Evolutionary conservation across 2,113 vertebrate species (phyloP), one percentile per base, ranked within the genome.

Genomic region (Gambusia affinis): DNA sequence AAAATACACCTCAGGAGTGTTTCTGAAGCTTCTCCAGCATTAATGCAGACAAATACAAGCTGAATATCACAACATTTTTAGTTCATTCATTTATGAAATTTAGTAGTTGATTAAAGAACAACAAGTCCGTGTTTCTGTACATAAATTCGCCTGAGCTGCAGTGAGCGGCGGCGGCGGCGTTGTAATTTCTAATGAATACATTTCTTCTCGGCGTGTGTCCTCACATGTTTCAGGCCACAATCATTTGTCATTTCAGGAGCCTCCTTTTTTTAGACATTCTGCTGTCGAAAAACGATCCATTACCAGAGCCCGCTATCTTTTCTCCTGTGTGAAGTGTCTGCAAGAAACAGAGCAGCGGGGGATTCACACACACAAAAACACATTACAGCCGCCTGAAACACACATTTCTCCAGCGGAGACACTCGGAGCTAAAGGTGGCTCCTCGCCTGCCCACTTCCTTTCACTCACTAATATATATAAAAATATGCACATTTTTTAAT

Each of bases 201-300:
- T 86, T 79, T 88, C 73, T 78, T 51, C 65, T 54, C 35, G 67
- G 24, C 51, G 30, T 79, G 54, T 70, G 19, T 82, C 70, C 62
- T 65, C 60, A 79, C 63, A 76, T 89, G 83, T 87, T 91, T 93
- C 85, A 87, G 85, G 73, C 89, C 82, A 87, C 89, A 91, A 91
- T 93, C 87, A 90, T 91, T 88, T 85, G 87, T 91, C 88, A 91
- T 92, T 93, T 90, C 86, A 86, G 86, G 75, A 83, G 76, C 73
- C 78, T 85, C 86, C 64, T 91, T 90, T 87, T n/a, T 22, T 57
- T 70, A 89, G 82, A 84, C 83, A 79, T 91, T 57, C 88, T 80
- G 83, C 89, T 77, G 83, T 57, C 64, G 80, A 91, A 79, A 91
- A 92, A 85, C 60, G 84, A 78, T 85, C 88, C 81, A 93, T 92